phyloP scores from a whole-genome alignment of 2,888 invertebrate genomes.

The Agapostemon virescens region DNA sequence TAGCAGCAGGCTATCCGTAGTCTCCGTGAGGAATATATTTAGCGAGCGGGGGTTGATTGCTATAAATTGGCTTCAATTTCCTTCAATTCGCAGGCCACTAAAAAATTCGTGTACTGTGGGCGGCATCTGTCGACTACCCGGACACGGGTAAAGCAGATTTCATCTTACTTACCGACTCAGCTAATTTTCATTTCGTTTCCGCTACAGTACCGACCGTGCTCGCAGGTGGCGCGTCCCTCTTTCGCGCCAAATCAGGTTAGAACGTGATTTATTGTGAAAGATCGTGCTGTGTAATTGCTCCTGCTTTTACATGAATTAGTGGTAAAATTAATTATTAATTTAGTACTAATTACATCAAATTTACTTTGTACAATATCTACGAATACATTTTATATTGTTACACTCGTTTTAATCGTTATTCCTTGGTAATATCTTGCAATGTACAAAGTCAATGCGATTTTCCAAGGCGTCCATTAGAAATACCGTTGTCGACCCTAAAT shows the following conservation, averaged over 20 bases:
- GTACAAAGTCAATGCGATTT: not conserved
- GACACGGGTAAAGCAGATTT: conserved; percentile 39
- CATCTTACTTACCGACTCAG: not conserved
- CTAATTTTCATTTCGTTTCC: no score
- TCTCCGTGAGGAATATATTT: conserved; percentile 53
- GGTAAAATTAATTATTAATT: not conserved
- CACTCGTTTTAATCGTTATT: not conserved
- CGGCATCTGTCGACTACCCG: conserved; percentile 59
- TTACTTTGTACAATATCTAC: no score
- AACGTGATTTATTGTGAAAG: not conserved
- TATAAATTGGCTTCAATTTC: conserved; percentile 74
- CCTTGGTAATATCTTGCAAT: not conserved
- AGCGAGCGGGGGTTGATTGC: conserved; percentile 65
- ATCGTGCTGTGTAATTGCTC: conserved; percentile 12
- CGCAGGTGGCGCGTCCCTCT: conserved; percentile 27
- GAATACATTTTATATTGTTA: not conserved
- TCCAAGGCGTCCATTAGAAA: not conserved
- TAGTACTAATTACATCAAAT: not conserved
- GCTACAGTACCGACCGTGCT: not conserved
- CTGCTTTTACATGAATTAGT: not conserved
- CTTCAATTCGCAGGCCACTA: conserved; percentile 64
- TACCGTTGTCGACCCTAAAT: not conserved
- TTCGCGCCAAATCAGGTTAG: not conserved
- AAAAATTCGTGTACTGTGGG: conserved; percentile 51
- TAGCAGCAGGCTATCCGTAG: conserved; percentile 55